Percentiles rank a stretch among this genome's conserved stretches.
Evolutionary conservation across 64 coral and sea anemone genomes (phyloP).

Genomic region (Hydrozoanthus tunicans): DNA sequence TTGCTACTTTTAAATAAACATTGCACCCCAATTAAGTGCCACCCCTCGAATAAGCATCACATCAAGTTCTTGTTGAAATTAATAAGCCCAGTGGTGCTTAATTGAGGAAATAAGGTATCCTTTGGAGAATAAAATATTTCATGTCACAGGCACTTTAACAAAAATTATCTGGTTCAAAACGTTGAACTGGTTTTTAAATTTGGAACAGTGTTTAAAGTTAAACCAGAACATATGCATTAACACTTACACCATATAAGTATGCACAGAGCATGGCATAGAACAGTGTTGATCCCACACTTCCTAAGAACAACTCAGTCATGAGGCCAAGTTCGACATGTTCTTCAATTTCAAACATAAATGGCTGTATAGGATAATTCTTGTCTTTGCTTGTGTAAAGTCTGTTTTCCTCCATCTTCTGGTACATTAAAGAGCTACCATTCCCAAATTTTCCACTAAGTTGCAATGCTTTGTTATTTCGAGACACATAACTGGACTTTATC

Average conservation of each 20-base stretch:
- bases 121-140: no score
- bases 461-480: neutral
- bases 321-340: conserved; percentile 79
- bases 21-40: no score
- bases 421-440: neutral
- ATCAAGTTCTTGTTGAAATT: no score
- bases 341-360: conserved; percentile 83
- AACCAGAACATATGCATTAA: no score
- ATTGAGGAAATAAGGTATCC: no score
- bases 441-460: neutral
- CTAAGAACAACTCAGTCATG: conserved; percentile 87
- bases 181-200: no score
- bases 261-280: conserved; percentile 86
- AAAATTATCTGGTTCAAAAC: no score
- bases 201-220: no score
- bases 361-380: conserved; percentile 51
- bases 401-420: conserved; percentile 48
- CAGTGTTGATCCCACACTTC: conserved; percentile 78
- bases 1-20: no score
- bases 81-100: no score
- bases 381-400: conserved; percentile 51
- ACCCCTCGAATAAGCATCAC: no score
- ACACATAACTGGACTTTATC: conserved; percentile 42
- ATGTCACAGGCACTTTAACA: no score
- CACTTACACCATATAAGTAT: conserved; percentile 90